Evolutionary conservation across 2,888 invertebrate genomes (phyloP).

Genomic region (Apomyelois bistriatella): DNA sequence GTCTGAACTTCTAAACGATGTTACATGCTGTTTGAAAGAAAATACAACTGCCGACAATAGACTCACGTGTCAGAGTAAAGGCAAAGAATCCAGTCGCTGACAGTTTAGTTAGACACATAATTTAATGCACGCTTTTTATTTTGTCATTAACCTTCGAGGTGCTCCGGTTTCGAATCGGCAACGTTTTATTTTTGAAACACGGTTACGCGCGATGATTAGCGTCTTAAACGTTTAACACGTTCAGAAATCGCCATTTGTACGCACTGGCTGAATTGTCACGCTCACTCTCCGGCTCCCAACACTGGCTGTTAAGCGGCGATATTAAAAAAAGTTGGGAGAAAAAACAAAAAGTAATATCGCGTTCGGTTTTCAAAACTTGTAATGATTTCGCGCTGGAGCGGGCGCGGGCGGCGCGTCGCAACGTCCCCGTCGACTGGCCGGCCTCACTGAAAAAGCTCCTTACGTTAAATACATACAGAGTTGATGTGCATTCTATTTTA

Average conservation of each 20-base stretch:
- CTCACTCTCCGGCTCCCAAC: conserved; percentile 14
- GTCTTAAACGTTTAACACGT: conserved; percentile 41
- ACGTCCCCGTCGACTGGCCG: conserved; percentile 63
- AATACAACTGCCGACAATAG: conserved; percentile 24
- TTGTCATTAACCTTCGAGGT: conserved; percentile 77
- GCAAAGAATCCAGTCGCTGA: conserved; percentile 44
- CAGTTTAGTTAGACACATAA: conserved; percentile 54
- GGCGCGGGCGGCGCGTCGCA: conserved; percentile 62
- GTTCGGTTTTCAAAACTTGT: conserved; percentile 46
- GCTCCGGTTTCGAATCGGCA: conserved; percentile 74
- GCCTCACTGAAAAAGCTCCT: conserved; percentile 67
- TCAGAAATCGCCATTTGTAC: conserved; percentile 32
- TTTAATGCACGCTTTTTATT: conserved; percentile 73
- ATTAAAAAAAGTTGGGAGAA: conserved; percentile 17
- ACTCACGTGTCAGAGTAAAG: conserved; percentile 52
- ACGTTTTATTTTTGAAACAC: conserved; percentile 76
- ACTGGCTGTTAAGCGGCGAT: conserved; percentile 17
- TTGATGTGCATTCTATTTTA: conserved; percentile 76
- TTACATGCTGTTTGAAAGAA: conserved; percentile 9
- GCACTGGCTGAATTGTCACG: conserved; percentile 23
- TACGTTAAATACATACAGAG: conserved; percentile 65
- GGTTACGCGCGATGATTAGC: conserved; percentile 61
- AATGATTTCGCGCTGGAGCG: conserved; percentile 37
- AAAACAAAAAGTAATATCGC: conserved; percentile 29
- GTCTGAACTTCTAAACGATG: not conserved